A percentile compares a stretch with the other conserved stretches of the same genome.
These are phyloP conservation scores for Bovichtus diacanthus DNA, from an alignment of 2,797 vertebrate species.

Conservation along the genomic window DNA sequence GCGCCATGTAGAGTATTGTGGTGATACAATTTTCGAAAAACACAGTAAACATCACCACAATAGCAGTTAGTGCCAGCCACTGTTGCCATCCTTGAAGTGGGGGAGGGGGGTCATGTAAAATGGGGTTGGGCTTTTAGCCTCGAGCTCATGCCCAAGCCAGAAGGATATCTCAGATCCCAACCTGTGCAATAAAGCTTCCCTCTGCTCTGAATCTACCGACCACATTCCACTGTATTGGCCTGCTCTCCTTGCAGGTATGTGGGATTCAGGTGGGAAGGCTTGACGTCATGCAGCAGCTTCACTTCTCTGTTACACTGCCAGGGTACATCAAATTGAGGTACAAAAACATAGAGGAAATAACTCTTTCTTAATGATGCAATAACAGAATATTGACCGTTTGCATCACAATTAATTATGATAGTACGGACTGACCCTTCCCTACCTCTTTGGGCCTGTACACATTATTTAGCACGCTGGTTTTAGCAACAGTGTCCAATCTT, in stretches of 20 bases:
- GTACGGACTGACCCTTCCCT: not conserved
- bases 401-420: not conserved
- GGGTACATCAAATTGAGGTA: not conserved
- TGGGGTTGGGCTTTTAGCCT: slow-evolving; percentile 68
- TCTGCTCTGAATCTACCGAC: slow-evolving; percentile 37
- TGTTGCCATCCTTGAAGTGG: slow-evolving; percentile 67
- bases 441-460: slow-evolving; percentile 24
- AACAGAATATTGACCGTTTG: not conserved
- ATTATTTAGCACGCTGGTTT: slow-evolving; percentile 34
- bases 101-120: slow-evolving; percentile 68
- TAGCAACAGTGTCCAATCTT: slow-evolving; percentile 38
- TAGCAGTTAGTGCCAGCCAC: slow-evolving; percentile 66
- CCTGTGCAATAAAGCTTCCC: slow-evolving; percentile 57
- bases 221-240: slow-evolving; percentile 53
- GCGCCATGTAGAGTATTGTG: not conserved
- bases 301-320: slow-evolving; percentile 42
- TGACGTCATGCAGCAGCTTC: slow-evolving; percentile 48
- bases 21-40: slow-evolving; percentile 28
- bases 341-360: not conserved
- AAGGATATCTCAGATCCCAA: slow-evolving; percentile 68
- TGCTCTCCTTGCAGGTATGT: slow-evolving; percentile 62
- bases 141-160: slow-evolving; percentile 52
- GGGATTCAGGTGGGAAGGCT: slow-evolving; percentile 54
- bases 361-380: not conserved
- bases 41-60: slow-evolving; percentile 53